A percentile compares a stretch with the other conserved stretches of the same genome.
phyloP scores from a whole-genome alignment of 2,888 invertebrate genomes.

The Anodontia alba region DNA sequence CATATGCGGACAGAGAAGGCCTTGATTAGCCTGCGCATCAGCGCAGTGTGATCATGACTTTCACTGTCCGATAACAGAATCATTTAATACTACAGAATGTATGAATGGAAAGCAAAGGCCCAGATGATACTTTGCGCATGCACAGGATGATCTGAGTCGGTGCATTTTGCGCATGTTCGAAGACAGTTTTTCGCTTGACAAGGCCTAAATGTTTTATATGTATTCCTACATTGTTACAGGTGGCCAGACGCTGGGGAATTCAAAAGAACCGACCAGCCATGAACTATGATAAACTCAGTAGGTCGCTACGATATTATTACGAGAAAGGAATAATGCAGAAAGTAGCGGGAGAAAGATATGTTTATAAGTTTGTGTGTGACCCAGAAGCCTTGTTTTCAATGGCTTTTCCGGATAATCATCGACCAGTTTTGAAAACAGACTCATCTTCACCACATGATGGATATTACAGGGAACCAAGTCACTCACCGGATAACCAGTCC shows the following conservation, averaged over 20 bases:
- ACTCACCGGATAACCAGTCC: constrained; percentile 62
- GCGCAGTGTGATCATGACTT: too few relatives aligned
- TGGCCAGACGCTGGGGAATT: constrained; percentile 97
- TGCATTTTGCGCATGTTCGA: too few relatives aligned
- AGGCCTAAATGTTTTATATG: too few relatives aligned
- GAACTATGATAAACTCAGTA: constrained; percentile 98
- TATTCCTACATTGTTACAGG: constrained; percentile 86
- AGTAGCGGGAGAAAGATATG: constrained; percentile 95
- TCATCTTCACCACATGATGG: constrained; percentile 53
- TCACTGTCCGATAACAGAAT: too few relatives aligned
- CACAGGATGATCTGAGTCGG: too few relatives aligned
- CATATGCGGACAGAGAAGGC: too few relatives aligned
- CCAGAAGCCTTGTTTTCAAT: constrained; percentile 87
- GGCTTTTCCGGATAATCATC: constrained; percentile 82
- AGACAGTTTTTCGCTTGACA: too few relatives aligned
- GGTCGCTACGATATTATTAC: constrained; percentile 97
- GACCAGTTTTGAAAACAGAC: constrained; percentile 80
- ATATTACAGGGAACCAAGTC: constrained; percentile 64
- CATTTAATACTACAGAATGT: too few relatives aligned
- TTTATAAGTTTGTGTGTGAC: constrained; percentile 98
- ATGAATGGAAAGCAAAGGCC: too few relatives aligned
- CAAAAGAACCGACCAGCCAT: constrained; percentile 98
- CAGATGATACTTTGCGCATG: too few relatives aligned
- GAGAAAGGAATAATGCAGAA: constrained; percentile 99
- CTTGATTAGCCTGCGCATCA: too few relatives aligned